phyloP scores from a whole-genome alignment of 2,113 vertebrate species.

The Ranitomeya imitator region DNA sequence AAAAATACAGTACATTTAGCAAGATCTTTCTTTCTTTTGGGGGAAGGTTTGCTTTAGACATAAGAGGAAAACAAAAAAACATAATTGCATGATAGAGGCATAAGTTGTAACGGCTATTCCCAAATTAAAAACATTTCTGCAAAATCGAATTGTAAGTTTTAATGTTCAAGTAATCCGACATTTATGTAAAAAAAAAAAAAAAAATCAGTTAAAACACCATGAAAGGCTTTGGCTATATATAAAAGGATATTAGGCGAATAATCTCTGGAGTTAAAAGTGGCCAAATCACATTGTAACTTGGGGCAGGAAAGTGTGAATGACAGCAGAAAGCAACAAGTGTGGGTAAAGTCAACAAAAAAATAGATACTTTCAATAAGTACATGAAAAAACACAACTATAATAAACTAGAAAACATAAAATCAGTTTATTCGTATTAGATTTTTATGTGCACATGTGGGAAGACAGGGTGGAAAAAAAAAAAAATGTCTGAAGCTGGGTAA shows the following conservation, averaged over 20 bases:
- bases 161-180: not conserved
- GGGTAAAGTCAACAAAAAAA: not conserved
- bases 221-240: conserved; percentile 71
- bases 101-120: not conserved
- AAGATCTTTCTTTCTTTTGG: too few relatives aligned
- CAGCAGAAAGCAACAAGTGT: not conserved
- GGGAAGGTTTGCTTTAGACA: too few relatives aligned
- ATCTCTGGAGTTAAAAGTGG: conserved; percentile 45
- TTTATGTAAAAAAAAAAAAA: not conserved
- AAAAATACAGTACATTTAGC: too few relatives aligned
- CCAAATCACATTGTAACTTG: not conserved
- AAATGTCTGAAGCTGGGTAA: conserved; percentile 9
- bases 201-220: not conserved
- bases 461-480: not conserved
- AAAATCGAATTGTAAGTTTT: not conserved
- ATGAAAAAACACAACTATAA: conserved; percentile 76
- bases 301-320: conserved; percentile 62
- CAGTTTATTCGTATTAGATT: conserved; percentile 76
- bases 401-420: conserved; percentile 74
- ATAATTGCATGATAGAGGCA: not conserved
- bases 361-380: conserved; percentile 55
- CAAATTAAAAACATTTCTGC: not conserved
- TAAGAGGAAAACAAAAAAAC: too few relatives aligned
- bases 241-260: conserved; percentile 66
- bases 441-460: conserved; percentile 73